phyloP scores from a whole-genome alignment of 2,888 invertebrate species.

The Ptychoptera contaminata region DNA sequence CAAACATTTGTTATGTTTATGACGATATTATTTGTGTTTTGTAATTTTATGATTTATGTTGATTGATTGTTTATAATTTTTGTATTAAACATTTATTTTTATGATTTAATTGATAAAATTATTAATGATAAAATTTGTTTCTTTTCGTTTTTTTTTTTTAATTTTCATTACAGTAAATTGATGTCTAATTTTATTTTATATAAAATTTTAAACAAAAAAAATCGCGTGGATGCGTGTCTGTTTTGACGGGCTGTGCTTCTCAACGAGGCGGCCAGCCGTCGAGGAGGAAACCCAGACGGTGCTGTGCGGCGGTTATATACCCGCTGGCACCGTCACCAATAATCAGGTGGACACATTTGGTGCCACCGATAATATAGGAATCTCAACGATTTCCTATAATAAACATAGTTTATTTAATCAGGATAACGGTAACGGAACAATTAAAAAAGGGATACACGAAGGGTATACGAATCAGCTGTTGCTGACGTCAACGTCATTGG shows the following conservation, averaged over 20 bases:
- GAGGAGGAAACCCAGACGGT: conserved; percentile 46
- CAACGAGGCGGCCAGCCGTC: conserved; percentile 68
- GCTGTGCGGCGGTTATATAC: conserved; percentile 1
- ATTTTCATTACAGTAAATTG: conserved; percentile 19
- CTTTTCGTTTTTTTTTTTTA: conserved; percentile 6
- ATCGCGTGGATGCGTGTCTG: conserved; percentile 81
- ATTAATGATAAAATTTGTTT: conserved; percentile 4
- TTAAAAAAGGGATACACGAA: too few relatives aligned
- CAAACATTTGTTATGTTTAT: not conserved
- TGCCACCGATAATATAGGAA: not conserved
- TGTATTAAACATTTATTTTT: too few relatives aligned
- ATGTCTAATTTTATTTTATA: not conserved
- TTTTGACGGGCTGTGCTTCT: conserved; percentile 80
- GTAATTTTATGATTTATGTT: too few relatives aligned
- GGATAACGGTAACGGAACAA: conserved; percentile 10
- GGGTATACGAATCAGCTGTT: too few relatives aligned
- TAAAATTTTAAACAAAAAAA: conserved; percentile 17
- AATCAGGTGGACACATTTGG: not conserved
- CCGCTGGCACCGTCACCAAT: conserved; percentile 1
- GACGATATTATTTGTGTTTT: too few relatives aligned
- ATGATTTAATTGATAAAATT: too few relatives aligned
- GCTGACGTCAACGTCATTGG: too few relatives aligned
- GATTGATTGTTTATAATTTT: too few relatives aligned
- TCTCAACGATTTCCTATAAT: too few relatives aligned
- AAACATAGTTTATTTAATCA: conserved; percentile 1